These are phyloP conservation scores for Oxygymnocypris stewartii DNA, from an alignment of 2,113 vertebrate genomes.

Conservation along the genomic window DNA sequence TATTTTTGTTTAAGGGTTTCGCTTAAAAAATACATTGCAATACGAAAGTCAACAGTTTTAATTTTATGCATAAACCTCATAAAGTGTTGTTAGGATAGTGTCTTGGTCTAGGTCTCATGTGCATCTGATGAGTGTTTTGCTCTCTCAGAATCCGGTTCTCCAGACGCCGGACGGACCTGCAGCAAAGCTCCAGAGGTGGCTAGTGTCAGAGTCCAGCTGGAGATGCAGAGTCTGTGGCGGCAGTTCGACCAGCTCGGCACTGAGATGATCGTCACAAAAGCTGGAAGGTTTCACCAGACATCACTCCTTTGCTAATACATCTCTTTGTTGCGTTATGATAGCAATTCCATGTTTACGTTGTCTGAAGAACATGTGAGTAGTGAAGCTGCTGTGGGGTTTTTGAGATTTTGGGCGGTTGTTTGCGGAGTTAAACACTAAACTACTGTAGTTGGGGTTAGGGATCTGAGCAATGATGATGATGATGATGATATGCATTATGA, in stretches of 20 bases:
- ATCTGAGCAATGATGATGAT: background rate
- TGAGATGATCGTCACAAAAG: conserved; percentile 97
- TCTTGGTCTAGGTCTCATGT: too few species aligned
- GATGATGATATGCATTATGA: too few species aligned
- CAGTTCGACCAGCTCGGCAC: conserved; percentile 94
- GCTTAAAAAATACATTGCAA: background rate
- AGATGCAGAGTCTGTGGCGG: conserved; percentile 88
- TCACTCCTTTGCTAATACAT: background rate
- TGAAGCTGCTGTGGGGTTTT: background rate
- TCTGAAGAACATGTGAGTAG: background rate
- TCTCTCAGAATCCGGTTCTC: conserved; percentile 58
- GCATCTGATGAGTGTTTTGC: background rate
- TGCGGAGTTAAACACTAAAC: background rate
- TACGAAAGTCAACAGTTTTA: background rate
- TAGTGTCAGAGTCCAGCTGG: conserved; percentile 83
- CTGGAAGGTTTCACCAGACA: conserved; percentile 81
- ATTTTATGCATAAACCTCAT: background rate
- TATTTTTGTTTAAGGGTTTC: background rate
- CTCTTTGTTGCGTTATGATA: background rate
- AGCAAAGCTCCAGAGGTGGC: conserved; percentile 81
- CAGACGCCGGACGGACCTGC: conserved; percentile 52
- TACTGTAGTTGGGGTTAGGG: background rate
- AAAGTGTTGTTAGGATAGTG: too few species aligned
- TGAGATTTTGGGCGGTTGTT: background rate
- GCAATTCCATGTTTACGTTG: background rate